phyloP scores from a whole-genome alignment of 2,113 vertebrate genomes.

The Turdus rufiventris region DNA sequence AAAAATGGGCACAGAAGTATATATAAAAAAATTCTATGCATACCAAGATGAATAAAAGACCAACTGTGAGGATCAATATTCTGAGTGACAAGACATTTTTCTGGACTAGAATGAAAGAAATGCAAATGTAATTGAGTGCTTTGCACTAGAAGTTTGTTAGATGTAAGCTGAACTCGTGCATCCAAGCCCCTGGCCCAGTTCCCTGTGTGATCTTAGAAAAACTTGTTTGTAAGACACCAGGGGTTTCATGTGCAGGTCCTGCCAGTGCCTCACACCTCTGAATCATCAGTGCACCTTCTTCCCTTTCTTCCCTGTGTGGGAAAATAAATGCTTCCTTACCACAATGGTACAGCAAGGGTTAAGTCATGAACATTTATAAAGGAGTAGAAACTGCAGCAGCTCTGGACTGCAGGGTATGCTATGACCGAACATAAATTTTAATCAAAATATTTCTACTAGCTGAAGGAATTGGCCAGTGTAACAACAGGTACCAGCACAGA shows the following conservation, averaged over 20 bases:
- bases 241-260: not conserved
- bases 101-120: slow-evolving; percentile 4
- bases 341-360: not conserved
- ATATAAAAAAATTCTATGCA: not conserved
- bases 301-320: not conserved
- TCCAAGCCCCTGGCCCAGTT: not conserved
- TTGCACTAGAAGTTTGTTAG: not conserved
- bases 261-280: not conserved
- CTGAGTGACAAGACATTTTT: not conserved
- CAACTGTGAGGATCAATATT: not conserved
- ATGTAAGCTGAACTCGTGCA: not conserved
- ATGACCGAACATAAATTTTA: not conserved
- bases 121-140: not conserved
- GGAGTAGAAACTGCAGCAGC: not conserved
- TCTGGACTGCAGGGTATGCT: not conserved
- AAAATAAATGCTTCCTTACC: not conserved
- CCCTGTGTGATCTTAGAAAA: not conserved
- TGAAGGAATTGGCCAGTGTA: not conserved
- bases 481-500: not conserved
- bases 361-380: not conserved
- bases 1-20: not conserved
- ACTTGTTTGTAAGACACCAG: not conserved
- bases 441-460: not conserved
- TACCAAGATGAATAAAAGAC: not conserved
- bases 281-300: not conserved